phyloP scores from a whole-genome alignment of 2,797 vertebrate species.

The Premnoplex brunnescens region DNA sequence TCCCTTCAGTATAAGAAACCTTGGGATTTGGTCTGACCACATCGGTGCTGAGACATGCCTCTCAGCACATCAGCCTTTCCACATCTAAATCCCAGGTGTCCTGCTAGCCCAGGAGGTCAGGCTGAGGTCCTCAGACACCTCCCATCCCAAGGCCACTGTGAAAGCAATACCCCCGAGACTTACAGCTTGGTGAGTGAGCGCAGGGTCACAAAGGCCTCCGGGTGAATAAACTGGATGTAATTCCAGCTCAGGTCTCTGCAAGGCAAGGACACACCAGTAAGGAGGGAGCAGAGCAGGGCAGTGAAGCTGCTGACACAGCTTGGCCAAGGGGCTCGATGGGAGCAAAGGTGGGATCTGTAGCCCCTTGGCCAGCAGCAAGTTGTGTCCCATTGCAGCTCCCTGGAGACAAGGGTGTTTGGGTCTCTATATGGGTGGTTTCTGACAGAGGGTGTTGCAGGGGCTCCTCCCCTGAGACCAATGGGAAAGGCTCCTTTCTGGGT shows the following conservation, averaged over 20 bases:
- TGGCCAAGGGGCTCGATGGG: neutral
- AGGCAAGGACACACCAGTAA: constrained; percentile 27
- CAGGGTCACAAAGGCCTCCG: constrained; percentile 87
- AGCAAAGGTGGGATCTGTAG: neutral
- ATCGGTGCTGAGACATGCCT: neutral
- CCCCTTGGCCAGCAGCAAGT: neutral
- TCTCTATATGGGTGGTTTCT: neutral
- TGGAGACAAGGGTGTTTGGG: neutral
- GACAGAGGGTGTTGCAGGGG: neutral
- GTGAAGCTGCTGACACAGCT: neutral
- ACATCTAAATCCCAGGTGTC: neutral
- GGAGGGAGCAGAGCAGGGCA: neutral
- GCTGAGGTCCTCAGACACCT: neutral
- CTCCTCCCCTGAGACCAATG: neutral
- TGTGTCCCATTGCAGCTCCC: neutral
- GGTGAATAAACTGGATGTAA: constrained; percentile 85
- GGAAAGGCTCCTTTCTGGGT: neutral
- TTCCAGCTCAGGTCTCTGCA: constrained; percentile 93
- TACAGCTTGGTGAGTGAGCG: constrained; percentile 91
- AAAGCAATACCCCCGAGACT: constrained; percentile 68
- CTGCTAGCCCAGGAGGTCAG: neutral
- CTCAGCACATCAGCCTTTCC: neutral
- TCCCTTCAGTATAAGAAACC: neutral
- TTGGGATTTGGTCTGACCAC: neutral
- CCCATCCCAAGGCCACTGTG: neutral